Evolutionary conservation across 2,797 vertebrate genomes (phyloP), one percentile per base, ranked within the genome.

Genomic region (Ctenopoma multispine): DNA sequence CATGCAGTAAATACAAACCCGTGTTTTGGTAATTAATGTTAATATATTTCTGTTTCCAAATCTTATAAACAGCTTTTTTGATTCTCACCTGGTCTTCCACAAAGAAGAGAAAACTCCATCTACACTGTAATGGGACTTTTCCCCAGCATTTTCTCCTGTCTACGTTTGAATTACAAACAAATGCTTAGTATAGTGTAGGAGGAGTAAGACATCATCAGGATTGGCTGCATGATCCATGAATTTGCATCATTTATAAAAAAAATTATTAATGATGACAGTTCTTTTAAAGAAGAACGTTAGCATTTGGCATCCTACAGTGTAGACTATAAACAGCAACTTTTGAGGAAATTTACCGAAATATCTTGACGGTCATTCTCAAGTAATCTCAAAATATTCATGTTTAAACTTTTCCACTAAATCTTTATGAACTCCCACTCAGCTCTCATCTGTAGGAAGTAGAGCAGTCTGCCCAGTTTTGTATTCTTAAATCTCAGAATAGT

Each of bases 361-460:
- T 66, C 64, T 57, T 57, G 41, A 79, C 31, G 44, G 56, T 47
- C 80, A 55, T 84, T 83, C 77, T 55, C 21, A 72, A 89, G 83
- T 63, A 76, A 87, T 80, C 86, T 88, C 86, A 81, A 79, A 81
- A 83, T 85, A 79, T 87, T 77, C 48, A 1, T 31, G 60, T 70
- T 63, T 54, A 49, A 70, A 81, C 56, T 57, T 58, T 46, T 46
- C 46, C 44, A 82, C 65, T 70, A 51, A 69, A 73, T 48, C 38
- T 66, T 69, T 81, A 86, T 87, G 64, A 84, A 85, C 83, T 88
- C 83, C 84, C 76, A 80, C 80, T 75, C 59, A 72, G 67, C 36
- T 79, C 76, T 69, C 75, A 69, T 68, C 68, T 83, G 83, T 61
- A 86, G 84, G 81, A 89, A 83, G 84, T 40, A 47, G 38, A 84